Conservation (phyloP, 2,113 vertebrate species). For the Euleptes europaea region DNA sequence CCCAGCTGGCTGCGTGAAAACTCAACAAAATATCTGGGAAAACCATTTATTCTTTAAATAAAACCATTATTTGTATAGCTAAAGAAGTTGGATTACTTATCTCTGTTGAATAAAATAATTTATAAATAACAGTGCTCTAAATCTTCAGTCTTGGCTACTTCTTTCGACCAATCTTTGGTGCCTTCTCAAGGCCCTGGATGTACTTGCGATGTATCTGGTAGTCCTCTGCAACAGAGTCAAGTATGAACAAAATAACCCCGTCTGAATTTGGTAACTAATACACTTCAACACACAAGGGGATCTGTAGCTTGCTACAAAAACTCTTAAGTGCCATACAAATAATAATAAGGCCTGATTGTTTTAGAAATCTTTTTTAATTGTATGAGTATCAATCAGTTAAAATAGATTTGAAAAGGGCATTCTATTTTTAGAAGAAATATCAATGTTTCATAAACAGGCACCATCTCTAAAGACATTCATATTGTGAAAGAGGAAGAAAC, state of each 20-base stretch:
- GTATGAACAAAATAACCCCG: background rate
- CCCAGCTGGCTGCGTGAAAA: background rate
- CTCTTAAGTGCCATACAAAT: background rate
- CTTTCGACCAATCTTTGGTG: slow-evolving; percentile 85
- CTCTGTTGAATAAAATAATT: background rate
- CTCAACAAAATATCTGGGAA: background rate
- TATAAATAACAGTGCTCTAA: background rate
- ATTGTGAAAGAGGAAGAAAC: too few relatives aligned
- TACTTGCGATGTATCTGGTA: slow-evolving; percentile 90
- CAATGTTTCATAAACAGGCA: too few relatives aligned
- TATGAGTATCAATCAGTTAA: too few relatives aligned
- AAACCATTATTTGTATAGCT: background rate
- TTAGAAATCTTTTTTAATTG: background rate
- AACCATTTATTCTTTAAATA: slow-evolving; percentile 16
- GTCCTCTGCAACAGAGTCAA: slow-evolving; percentile 82
- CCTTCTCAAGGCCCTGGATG: slow-evolving; percentile 91
- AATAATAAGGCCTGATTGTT: background rate
- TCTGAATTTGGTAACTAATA: background rate
- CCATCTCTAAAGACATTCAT: too few relatives aligned
- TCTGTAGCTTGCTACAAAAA: background rate
- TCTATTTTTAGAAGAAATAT: too few relatives aligned
- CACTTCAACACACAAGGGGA: background rate
- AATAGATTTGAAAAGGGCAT: too few relatives aligned
- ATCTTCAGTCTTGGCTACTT: slow-evolving; percentile 72
- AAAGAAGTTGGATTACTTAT: slow-evolving; percentile 10